Conservation (phyloP, 1,140 invertebrate genomes). For the Penaeus chinensis region DNA sequence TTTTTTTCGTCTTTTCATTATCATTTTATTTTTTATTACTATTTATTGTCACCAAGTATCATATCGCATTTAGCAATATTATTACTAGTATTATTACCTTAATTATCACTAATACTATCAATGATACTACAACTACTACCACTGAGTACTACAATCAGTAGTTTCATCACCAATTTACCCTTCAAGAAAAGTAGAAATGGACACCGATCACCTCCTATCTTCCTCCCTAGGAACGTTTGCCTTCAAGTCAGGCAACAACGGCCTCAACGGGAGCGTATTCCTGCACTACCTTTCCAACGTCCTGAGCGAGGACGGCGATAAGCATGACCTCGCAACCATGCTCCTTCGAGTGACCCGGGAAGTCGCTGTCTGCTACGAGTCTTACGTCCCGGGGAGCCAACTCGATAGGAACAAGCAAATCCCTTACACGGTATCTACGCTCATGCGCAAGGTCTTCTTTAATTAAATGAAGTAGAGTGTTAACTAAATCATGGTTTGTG, state of each 20-base stretch:
- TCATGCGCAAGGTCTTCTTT: conserved; percentile 55
- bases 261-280: conserved; percentile 58
- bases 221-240: conserved; percentile 40
- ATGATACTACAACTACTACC: background rate
- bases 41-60: too few species aligned
- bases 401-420: conserved; percentile 58
- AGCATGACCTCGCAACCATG: conserved; percentile 26
- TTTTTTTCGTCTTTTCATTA: too few species aligned
- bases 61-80: too few species aligned
- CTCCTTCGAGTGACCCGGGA: conserved; percentile 45
- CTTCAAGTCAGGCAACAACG: conserved; percentile 51
- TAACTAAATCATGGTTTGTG: too few species aligned
- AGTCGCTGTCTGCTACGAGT: conserved; percentile 48
- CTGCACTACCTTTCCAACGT: conserved; percentile 48
- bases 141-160: too few species aligned
- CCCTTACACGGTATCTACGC: conserved; percentile 41
- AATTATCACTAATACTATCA: background rate
- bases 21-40: too few species aligned
- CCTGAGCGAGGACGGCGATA: conserved; percentile 8
- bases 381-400: background rate
- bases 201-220: too few species aligned
- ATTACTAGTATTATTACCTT: too few species aligned
- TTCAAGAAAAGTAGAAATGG: too few species aligned
- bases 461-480: too few species aligned
- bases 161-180: background rate